Evolutionary conservation across 2,888 invertebrate genomes (phyloP).

Genomic region (Drosophila robusta): DNA sequence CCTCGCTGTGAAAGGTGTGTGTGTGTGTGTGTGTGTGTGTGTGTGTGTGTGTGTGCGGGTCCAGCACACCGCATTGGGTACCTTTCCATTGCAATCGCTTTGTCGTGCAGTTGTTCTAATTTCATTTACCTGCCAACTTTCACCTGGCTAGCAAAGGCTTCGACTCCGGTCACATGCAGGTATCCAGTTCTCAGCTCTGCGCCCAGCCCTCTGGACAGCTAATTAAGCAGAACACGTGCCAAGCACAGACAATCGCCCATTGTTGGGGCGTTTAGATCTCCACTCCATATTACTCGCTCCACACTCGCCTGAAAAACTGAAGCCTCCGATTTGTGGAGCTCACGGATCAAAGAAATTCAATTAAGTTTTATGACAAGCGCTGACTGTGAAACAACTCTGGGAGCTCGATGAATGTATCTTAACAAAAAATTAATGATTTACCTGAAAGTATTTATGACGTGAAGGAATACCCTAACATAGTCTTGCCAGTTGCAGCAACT

Average conservation of each 20-base stretch:
- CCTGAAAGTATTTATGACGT: background rate
- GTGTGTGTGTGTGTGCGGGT: slow-evolving; percentile 1
- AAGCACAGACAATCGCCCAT: slow-evolving; percentile 16
- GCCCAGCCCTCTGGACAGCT: slow-evolving; percentile 20
- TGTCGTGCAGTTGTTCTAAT: slow-evolving; percentile 66
- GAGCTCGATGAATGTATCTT: slow-evolving; percentile 3
- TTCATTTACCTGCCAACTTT: slow-evolving; percentile 53
- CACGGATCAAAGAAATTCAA: slow-evolving; percentile 41
- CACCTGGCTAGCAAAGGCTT: slow-evolving; percentile 40
- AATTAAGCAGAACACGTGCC: slow-evolving; percentile 56
- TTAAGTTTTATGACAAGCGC: slow-evolving; percentile 46
- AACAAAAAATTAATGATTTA: slow-evolving; percentile 1
- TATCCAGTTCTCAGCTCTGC: background rate
- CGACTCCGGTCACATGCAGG: slow-evolving; percentile 24
- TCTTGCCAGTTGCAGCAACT: too few species aligned
- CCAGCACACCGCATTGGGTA: slow-evolving; percentile 22
- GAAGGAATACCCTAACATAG: too few species aligned
- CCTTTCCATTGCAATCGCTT: slow-evolving; percentile 65
- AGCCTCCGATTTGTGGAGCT: slow-evolving; percentile 14
- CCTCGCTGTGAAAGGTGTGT: slow-evolving; percentile 51
- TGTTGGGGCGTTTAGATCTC: background rate
- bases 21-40: background rate
- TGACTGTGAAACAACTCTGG: background rate
- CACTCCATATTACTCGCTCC: slow-evolving; percentile 5
- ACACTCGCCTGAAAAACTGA: slow-evolving; percentile 2